Conservation (phyloP, 2,797 vertebrate species). For the Megalops cyprinoides region DNA sequence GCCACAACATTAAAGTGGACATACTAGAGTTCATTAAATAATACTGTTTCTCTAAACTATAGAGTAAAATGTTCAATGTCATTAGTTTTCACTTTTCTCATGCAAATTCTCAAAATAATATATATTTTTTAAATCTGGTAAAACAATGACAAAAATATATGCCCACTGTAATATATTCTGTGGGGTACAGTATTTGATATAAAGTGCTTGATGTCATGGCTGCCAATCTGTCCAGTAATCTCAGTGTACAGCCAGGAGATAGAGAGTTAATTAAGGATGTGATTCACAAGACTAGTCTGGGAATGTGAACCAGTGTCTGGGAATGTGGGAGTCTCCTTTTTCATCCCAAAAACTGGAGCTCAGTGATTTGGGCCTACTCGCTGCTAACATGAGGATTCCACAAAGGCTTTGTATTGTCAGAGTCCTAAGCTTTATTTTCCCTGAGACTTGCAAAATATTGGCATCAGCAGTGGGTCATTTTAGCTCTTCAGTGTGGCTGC, state of each 20-base stretch:
- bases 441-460: neutral
- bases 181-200: too few species aligned
- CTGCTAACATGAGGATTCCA: slow-evolving; percentile 19
- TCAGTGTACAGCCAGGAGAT: neutral
- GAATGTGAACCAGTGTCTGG: neutral
- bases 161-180: too few species aligned
- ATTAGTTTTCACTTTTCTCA: too few species aligned
- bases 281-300: neutral
- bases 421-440: neutral
- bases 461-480: neutral
- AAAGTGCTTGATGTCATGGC: too few species aligned
- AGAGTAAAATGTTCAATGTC: too few species aligned
- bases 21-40: too few species aligned
- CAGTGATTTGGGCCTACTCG: slow-evolving; percentile 49
- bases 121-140: too few species aligned
- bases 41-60: too few species aligned
- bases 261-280: neutral
- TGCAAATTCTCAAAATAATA: too few species aligned
- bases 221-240: too few species aligned
- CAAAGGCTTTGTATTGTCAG: neutral
- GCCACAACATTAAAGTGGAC: too few species aligned
- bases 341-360: slow-evolving; percentile 50
- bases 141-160: too few species aligned
- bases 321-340: slow-evolving; percentile 13
- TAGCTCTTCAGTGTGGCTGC: neutral